phyloP scores from a whole-genome alignment of 2,888 invertebrate genomes.

The Archips xylosteana region DNA sequence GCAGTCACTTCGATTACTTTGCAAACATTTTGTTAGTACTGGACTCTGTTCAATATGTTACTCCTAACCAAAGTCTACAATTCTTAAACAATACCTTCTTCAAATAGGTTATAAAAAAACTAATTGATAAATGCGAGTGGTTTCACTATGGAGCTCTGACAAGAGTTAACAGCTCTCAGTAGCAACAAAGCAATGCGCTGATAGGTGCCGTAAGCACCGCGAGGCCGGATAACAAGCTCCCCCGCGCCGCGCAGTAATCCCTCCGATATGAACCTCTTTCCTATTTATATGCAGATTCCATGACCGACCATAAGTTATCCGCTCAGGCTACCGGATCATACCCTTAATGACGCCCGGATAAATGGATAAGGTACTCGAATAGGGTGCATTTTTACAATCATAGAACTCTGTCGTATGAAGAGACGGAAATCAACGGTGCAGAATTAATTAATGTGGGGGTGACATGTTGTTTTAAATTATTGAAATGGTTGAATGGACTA shows the following conservation, averaged over 20 bases:
- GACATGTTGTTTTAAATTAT: conserved; percentile 76
- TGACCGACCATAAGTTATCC: conserved; percentile 82
- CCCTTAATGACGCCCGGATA: conserved; percentile 78
- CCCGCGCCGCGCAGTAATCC: conserved; percentile 53
- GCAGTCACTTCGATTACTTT: not conserved
- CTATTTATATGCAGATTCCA: conserved; percentile 85
- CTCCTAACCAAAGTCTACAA: not conserved
- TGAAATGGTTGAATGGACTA: conserved; percentile 68
- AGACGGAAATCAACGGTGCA: conserved; percentile 66
- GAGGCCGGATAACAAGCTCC: conserved; percentile 18
- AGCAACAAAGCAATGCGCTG: not conserved
- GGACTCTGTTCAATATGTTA: not conserved
- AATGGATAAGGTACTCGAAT: conserved; percentile 71
- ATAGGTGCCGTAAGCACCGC: not conserved
- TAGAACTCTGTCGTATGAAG: conserved; percentile 64
- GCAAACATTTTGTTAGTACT: not conserved
- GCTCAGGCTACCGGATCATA: conserved; percentile 78
- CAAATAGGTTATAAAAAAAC: not conserved
- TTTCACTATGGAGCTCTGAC: not conserved
- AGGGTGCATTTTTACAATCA: conserved; percentile 65
- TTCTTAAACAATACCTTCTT: too few species aligned
- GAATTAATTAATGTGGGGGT: conserved; percentile 78
- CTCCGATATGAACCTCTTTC: conserved; percentile 66
- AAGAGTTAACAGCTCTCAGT: not conserved
- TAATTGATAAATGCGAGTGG: too few species aligned